A percentile compares a stretch with the other conserved stretches of the same genome.
Conservation (phyloP, 2,113 vertebrate species). For the Anoplopoma fimbria region DNA sequence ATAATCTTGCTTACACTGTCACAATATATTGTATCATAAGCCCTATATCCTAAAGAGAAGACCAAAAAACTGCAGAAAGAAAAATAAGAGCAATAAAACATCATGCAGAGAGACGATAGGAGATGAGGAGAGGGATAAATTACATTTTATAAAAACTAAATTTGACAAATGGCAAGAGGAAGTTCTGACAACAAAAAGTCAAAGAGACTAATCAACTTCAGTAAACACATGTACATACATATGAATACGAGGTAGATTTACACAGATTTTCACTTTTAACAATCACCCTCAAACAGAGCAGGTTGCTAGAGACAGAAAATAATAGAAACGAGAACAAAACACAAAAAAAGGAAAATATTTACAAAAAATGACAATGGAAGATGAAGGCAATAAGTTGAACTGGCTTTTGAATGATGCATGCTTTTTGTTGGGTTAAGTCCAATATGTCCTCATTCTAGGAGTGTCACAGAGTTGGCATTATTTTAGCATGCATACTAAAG, state of each 20-base stretch:
- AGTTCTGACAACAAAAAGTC: neutral
- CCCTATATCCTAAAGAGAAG: too few relatives aligned
- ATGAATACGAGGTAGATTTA: neutral
- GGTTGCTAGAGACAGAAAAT: neutral
- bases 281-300: neutral
- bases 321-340: neutral
- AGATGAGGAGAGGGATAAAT: too few relatives aligned
- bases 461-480: constrained; percentile 43
- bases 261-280: neutral
- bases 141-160: too few relatives aligned
- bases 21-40: too few relatives aligned
- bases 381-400: constrained; percentile 9
- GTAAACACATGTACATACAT: neutral
- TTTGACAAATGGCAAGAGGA: too few relatives aligned
- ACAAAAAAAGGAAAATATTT: neutral
- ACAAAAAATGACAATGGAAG: neutral
- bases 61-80: neutral
- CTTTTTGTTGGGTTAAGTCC: constrained; percentile 26
- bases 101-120: too few relatives aligned
- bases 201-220: constrained; percentile 4
- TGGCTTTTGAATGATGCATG: neutral
- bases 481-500: constrained; percentile 53
- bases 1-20: too few relatives aligned
- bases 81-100: constrained; percentile 16
- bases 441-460: constrained; percentile 58